Conservation (phyloP, 2,797 vertebrate species). For the Centropyge bicolor region DNA sequence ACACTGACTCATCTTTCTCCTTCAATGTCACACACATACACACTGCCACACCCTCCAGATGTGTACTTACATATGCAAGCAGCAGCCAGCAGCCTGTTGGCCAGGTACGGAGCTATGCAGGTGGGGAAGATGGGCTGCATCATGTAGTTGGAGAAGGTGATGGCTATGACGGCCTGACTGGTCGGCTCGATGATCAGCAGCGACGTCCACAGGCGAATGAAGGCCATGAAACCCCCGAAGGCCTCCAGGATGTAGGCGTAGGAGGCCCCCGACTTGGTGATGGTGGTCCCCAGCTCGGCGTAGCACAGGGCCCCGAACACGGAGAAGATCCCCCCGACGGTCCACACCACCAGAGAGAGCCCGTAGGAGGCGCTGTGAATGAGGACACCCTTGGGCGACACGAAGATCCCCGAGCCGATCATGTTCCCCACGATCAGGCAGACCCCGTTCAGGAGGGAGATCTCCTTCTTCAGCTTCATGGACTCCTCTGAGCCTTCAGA, state of each 20-base stretch:
- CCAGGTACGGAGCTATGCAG: constrained; percentile 88
- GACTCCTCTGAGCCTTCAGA: constrained; percentile 69
- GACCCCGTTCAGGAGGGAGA: constrained; percentile 92
- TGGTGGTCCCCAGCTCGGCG: constrained; percentile 94
- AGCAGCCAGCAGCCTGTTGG: constrained; percentile 90
- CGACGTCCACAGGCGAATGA: constrained; percentile 94
- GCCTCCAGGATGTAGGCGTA: constrained; percentile 96
- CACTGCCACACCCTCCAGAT: not conserved
- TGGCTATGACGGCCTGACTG: constrained; percentile 94
- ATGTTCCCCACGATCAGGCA: constrained; percentile 97
- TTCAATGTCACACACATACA: not conserved
- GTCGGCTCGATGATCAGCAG: constrained; percentile 96
- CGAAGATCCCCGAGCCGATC: constrained; percentile 96
- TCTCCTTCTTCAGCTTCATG: constrained; percentile 94
- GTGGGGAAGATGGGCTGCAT: constrained; percentile 93
- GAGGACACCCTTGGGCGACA: constrained; percentile 94
- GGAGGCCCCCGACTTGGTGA: constrained; percentile 95
- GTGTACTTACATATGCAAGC: constrained; percentile 91
- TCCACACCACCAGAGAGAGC: constrained; percentile 92
- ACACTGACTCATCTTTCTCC: not conserved
- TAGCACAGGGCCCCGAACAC: constrained; percentile 94
- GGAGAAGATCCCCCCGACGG: constrained; percentile 91
- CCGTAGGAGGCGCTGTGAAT: constrained; percentile 93
- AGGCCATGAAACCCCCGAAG: constrained; percentile 91
- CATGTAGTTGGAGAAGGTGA: constrained; percentile 97